Evolutionary conservation across 2,888 invertebrate genomes (phyloP), one percentile per base, ranked within the genome.

Genomic region (Oscheius sp.): DNA sequence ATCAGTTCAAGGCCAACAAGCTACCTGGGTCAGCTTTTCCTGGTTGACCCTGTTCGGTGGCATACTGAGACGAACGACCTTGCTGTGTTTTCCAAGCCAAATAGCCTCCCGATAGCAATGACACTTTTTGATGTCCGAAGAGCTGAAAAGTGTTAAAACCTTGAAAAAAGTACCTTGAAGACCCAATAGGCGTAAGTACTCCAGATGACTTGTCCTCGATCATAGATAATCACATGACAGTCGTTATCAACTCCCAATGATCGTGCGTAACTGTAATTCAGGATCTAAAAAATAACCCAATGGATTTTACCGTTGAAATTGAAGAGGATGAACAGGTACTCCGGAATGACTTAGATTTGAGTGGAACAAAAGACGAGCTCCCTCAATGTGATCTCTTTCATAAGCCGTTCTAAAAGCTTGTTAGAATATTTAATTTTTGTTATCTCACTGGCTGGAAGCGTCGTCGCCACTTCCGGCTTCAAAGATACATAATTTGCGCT

Each of bases 281-380:
- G 29, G 0, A 10, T 17, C n/a, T 39, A 55, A 17, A 5, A 31
- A 17, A 50, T 33, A 17, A 23, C 17, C 12, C 15, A 15, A 17
- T 25, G 12, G 27, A n/a, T 25, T 27, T 27, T 23, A 72, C 73
- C 71, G 39, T 61, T 79, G 79, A 52, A 81, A 81, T 50, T 78
- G 78, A 3, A 85, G 80, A 27, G 85, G 85, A 73, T 85, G 85
- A 4, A 85, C 85, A 29, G 85, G 85, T 29, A 85, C 84, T 27
- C 84, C 84, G 33, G 76, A 74, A 68, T 85, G 85, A 31, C 79
- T 80, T 23, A 85, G 70, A 50, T 83, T 84, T 10, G 81, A 75
- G 61, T 84, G 82, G 61, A 79, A 80, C n/a, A 84, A 74, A 1
- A 83, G 72, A 27, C 76, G 75, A 10, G 84, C 82, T 15, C 75